Conservation (phyloP, 37 sponge, comb jelly and placozoan genomes). For the Eunapius fragilis region DNA sequence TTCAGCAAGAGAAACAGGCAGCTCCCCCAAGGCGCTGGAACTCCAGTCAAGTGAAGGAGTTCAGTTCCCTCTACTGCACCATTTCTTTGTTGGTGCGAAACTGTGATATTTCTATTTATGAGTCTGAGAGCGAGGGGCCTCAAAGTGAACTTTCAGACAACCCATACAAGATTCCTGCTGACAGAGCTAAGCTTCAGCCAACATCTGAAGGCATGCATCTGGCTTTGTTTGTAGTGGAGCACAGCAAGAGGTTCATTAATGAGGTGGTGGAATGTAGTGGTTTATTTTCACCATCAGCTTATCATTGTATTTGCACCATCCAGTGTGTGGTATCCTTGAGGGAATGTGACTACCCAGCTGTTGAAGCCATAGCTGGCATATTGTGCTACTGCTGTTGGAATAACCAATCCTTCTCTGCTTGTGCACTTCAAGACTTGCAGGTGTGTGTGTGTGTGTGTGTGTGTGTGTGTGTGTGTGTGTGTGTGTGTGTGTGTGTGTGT, state of each 20-base stretch:
- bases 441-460: too few relatives aligned
- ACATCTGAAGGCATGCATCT: constrained; percentile 55
- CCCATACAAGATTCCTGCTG: constrained; percentile 54
- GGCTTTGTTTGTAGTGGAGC: constrained; percentile 42
- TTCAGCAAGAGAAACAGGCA: constrained; percentile 22
- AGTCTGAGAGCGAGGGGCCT: constrained; percentile 35
- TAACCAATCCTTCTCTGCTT: constrained; percentile 78
- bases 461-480: too few relatives aligned
- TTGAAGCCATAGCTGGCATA: constrained; percentile 57
- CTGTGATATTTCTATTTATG: constrained; percentile 62
- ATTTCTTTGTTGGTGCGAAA: constrained; percentile 63
- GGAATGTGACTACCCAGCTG: constrained; percentile 48
- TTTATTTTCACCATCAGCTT: background rate
- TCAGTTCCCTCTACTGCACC: constrained; percentile 58
- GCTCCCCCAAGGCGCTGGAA: constrained; percentile 45
- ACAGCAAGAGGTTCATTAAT: constrained; percentile 55
- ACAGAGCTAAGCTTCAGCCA: constrained; percentile 21
- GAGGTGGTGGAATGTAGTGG: constrained; percentile 37
- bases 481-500: too few relatives aligned
- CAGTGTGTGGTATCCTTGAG: constrained; percentile 70
- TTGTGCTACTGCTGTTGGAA: constrained; percentile 80
- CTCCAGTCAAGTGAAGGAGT: constrained; percentile 67
- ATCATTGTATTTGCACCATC: background rate
- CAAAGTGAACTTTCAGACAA: constrained; percentile 10
- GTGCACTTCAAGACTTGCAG: constrained; percentile 68